Conservation (phyloP, 2,113 vertebrate genomes). For the Sinocyclocheilus maitianheensis region DNA sequence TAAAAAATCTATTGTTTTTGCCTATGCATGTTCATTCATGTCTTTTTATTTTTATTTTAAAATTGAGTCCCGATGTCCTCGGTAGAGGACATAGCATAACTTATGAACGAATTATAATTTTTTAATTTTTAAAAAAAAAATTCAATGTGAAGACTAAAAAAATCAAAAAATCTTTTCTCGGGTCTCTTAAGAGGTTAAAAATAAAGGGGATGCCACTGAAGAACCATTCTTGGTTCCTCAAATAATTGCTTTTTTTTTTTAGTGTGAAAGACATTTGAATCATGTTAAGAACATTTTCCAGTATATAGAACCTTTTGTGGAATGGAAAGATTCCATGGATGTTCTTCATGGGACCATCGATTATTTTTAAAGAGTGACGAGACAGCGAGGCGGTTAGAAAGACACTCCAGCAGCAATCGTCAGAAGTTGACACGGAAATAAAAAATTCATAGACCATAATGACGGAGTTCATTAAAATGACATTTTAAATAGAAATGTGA, state of each 20-base stretch:
- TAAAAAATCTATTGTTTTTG: no score
- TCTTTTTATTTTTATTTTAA: no score
- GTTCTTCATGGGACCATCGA: not conserved
- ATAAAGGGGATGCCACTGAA: not conserved
- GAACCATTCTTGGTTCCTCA: not conserved
- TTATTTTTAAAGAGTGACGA: not conserved
- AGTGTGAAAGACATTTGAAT: not conserved
- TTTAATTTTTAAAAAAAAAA: no score
- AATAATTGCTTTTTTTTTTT: no score
- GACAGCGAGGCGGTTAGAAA: conserved; percentile 16
- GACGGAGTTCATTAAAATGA: conserved; percentile 78
- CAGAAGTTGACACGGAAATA: conserved; percentile 75
- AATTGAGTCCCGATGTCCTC: no score
- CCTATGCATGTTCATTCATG: no score
- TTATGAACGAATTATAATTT: no score
- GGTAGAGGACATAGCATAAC: no score
- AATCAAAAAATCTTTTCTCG: no score
- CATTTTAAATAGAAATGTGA: conserved; percentile 76
- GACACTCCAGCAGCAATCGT: conserved; percentile 65
- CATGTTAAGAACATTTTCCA: not conserved
- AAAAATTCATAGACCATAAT: conserved; percentile 79
- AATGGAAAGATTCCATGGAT: not conserved
- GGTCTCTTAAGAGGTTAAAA: not conserved
- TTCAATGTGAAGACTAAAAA: no score
- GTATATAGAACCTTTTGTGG: not conserved